Conservation (phyloP, 2,888 invertebrate species). For the Lottia gigantea region DNA sequence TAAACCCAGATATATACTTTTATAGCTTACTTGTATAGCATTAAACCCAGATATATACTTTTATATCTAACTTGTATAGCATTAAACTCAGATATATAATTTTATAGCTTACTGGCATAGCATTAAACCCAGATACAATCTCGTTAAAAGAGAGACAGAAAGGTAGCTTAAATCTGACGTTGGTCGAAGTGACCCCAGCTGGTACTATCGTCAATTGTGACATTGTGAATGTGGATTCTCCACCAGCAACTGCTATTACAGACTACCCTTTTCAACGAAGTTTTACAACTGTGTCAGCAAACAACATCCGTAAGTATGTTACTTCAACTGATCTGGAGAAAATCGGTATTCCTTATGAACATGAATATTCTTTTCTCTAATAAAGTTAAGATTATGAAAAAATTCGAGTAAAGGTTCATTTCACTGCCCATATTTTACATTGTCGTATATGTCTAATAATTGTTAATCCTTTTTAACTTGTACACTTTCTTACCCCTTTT, state of each 20-base stretch:
- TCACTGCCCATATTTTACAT: no score
- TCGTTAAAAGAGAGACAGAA: background rate
- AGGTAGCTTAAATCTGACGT: background rate
- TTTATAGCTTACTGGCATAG: background rate
- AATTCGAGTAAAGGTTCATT: background rate
- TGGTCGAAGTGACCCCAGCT: background rate
- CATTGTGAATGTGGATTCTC: background rate
- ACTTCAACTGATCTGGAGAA: background rate
- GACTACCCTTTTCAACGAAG: background rate
- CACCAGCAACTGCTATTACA: background rate
- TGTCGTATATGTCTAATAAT: background rate
- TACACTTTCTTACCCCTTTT: background rate
- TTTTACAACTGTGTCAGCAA: background rate
- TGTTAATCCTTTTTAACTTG: no score
- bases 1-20: background rate
- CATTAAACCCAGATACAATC: background rate
- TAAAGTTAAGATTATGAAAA: background rate
- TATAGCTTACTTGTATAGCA: background rate
- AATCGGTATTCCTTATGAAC: background rate
- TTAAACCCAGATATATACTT: no score
- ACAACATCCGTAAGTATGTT: background rate
- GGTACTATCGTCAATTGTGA: background rate
- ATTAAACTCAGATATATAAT: no score
- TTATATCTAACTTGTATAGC: no score
- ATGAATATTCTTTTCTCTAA: no score